Evolutionary conservation across 1,140 invertebrate genomes (phyloP).

Genomic region (Sitophilus oryzae): DNA sequence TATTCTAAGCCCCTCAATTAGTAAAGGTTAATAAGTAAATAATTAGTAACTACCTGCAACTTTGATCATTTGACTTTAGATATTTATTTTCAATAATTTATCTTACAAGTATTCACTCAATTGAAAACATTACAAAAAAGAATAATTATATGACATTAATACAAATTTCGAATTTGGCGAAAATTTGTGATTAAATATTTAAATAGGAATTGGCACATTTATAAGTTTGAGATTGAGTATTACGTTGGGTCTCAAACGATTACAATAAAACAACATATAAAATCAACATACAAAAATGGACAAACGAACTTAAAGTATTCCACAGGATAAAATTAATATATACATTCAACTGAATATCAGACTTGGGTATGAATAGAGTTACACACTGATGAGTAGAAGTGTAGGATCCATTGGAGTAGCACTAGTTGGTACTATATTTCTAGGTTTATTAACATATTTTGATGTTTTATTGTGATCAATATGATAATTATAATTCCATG

Average conservation of each 20-base stretch:
- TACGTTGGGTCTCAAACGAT: background rate
- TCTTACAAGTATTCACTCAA: too few relatives aligned
- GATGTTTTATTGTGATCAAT: too few relatives aligned
- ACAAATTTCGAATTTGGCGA: background rate
- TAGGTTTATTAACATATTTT: too few relatives aligned
- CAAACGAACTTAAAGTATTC: background rate
- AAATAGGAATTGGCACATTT: slow-evolving; percentile 4
- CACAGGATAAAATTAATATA: slow-evolving; percentile 1
- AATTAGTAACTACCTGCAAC: too few relatives aligned
- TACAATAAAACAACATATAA: background rate
- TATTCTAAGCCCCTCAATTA: too few relatives aligned
- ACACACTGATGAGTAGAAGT: background rate
- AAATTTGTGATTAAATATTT: background rate
- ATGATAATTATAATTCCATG: too few relatives aligned
- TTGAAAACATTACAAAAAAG: background rate
- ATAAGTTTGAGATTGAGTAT: slow-evolving; percentile 6
- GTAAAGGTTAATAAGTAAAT: too few relatives aligned
- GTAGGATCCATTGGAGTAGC: background rate
- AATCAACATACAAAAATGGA: background rate
- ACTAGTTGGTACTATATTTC: background rate
- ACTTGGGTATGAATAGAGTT: background rate
- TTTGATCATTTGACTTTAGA: too few relatives aligned
- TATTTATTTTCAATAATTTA: too few relatives aligned
- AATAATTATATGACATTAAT: background rate
- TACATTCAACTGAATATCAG: slow-evolving; percentile 8